These are phyloP conservation scores for Notechis scutatus DNA, from an alignment of 2,113 vertebrate genomes.

Conservation along the genomic window DNA sequence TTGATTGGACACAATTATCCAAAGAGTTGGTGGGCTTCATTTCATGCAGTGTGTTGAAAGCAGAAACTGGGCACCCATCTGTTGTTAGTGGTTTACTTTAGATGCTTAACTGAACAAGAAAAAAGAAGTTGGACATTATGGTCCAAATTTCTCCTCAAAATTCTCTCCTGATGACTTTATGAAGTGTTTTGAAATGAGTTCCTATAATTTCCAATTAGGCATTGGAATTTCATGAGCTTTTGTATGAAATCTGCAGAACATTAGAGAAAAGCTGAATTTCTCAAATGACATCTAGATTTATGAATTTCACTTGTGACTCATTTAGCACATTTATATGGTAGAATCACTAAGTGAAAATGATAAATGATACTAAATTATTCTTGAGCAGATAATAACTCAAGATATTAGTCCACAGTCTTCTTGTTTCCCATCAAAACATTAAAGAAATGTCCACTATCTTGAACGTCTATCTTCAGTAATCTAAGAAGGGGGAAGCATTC, in stretches of 20 bases:
- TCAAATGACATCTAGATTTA: conserved; percentile 15
- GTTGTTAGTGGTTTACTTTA: background rate
- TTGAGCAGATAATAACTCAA: background rate
- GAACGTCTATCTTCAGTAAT: background rate
- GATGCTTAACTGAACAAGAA: background rate
- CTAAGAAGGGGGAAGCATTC: background rate
- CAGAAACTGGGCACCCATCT: background rate
- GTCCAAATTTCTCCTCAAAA: background rate
- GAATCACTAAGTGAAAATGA: conserved; percentile 9
- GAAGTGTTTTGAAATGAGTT: background rate
- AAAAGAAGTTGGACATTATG: background rate
- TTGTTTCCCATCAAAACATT: background rate
- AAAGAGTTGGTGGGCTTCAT: background rate
- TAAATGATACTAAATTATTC: conserved; percentile 1
- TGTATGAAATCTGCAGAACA: background rate
- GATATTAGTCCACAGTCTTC: background rate
- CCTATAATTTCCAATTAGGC: background rate
- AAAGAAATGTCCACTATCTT: background rate
- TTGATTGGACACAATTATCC: background rate
- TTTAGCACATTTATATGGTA: conserved; percentile 1
- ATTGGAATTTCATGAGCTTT: background rate
- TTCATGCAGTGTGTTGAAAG: background rate
- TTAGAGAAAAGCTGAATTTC: background rate
- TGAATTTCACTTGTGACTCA: conserved; percentile 14
- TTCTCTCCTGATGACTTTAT: background rate